phyloP scores from a whole-genome alignment of 2,113 vertebrate genomes.

The Mellivora capensis region DNA sequence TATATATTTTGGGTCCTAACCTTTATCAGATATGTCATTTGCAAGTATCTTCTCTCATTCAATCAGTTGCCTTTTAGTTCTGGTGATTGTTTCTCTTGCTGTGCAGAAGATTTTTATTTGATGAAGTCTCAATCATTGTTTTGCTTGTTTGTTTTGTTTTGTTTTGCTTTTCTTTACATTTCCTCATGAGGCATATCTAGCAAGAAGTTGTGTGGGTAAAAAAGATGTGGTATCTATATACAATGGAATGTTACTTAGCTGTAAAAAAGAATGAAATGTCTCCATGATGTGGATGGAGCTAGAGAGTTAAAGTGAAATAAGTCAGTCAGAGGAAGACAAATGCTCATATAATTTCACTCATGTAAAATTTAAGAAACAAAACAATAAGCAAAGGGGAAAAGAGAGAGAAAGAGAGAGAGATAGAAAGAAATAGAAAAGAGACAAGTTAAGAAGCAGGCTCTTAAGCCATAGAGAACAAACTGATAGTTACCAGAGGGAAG shows the following conservation, averaged over 20 bases:
- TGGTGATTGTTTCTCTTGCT: neutral
- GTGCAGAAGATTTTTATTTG: neutral
- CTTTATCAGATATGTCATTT: neutral
- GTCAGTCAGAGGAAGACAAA: neutral
- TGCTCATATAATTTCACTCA: neutral
- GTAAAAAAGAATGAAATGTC: neutral
- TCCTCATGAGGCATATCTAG: neutral
- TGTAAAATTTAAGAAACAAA: neutral
- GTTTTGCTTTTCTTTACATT: neutral
- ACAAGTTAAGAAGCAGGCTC: neutral
- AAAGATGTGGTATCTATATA: neutral
- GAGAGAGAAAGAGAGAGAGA: neutral
- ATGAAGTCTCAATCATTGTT: neutral
- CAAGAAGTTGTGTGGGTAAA: neutral
- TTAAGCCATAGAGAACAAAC: neutral
- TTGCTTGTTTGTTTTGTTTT: too few relatives aligned
- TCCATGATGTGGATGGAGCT: neutral
- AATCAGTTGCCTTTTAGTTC: neutral
- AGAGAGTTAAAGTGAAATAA: neutral
- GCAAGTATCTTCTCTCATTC: neutral
- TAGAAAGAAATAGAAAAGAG: neutral
- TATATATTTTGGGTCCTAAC: neutral
- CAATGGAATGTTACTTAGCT: neutral
- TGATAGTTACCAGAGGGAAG: neutral
- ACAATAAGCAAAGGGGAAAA: neutral